phyloP scores from a whole-genome alignment of 2,113 vertebrate genomes.

The Epinephelus lanceolatus region DNA sequence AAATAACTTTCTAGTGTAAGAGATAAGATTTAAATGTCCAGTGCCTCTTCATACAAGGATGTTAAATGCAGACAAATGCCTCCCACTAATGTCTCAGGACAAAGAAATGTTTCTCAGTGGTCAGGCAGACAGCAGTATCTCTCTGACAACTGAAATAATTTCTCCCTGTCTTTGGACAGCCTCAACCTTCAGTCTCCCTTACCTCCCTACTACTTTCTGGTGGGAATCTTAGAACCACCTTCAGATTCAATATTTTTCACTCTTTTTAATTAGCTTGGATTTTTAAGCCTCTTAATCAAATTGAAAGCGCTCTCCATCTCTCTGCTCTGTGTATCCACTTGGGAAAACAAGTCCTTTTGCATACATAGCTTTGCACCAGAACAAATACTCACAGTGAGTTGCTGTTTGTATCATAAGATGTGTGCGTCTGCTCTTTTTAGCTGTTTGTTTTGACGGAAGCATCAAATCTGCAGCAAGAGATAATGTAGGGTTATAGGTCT shows the following conservation, averaged over 20 bases:
- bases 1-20: conserved; percentile 31
- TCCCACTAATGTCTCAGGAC: not conserved
- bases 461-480: not conserved
- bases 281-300: conserved; percentile 66
- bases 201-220: not conserved
- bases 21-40: conserved; percentile 16
- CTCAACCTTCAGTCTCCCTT: not conserved
- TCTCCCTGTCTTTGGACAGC: not conserved
- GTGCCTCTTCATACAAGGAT: not conserved
- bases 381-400: not conserved
- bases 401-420: conserved; percentile 11
- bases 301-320: conserved; percentile 40
- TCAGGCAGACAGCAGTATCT: not conserved
- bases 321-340: conserved; percentile 28
- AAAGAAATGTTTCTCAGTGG: not conserved
- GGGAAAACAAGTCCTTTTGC: conserved; percentile 34
- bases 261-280: conserved; percentile 64
- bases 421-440: not conserved
- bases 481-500: not conserved
- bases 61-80: conserved; percentile 21
- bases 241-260: conserved; percentile 38
- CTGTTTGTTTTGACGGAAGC: not conserved
- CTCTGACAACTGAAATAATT: not conserved
- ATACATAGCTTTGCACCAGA: conserved; percentile 3
- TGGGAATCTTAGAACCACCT: conserved; percentile 39